phyloP scores from a whole-genome alignment of 2,797 vertebrate genomes.

The Sebastes miniatus region DNA sequence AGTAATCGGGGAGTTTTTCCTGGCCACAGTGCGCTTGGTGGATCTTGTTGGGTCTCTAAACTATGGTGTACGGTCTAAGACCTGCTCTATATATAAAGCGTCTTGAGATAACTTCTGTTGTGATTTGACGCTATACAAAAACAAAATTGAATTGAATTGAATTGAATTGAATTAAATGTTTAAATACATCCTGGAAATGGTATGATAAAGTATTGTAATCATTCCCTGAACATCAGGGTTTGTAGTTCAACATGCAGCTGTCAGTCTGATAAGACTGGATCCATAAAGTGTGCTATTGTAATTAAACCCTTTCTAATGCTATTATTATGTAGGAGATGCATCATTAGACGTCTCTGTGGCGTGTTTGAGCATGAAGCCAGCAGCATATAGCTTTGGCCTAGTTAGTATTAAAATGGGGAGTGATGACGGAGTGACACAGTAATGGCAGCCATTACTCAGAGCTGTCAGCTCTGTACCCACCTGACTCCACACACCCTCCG shows the following conservation, averaged over 20 bases:
- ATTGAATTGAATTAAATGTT: neutral
- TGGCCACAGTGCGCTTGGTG: no score
- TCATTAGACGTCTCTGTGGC: neutral
- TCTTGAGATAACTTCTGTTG: no score
- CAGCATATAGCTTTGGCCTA: conserved; percentile 4
- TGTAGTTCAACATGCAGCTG: neutral
- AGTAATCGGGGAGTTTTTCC: no score
- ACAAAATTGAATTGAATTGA: no score
- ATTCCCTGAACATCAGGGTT: neutral
- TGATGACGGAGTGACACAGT: conserved; percentile 41
- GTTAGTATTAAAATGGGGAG: conserved; percentile 31
- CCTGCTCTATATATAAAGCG: no score
- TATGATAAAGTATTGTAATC: no score
- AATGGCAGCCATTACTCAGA: conserved; percentile 53
- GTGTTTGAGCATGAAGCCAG: neutral
- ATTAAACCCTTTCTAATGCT: neutral
- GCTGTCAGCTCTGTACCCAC: conserved; percentile 35
- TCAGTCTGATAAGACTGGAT: neutral
- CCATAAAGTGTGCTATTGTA: neutral
- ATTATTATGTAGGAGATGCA: no score
- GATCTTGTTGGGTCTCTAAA: no score
- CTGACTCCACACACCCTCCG: conserved; percentile 22
- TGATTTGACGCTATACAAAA: no score
- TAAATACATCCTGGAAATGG: neutral
- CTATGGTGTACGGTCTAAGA: no score